phyloP scores from a whole-genome alignment of 1,140 invertebrate species.

The Babylonia areolata region DNA sequence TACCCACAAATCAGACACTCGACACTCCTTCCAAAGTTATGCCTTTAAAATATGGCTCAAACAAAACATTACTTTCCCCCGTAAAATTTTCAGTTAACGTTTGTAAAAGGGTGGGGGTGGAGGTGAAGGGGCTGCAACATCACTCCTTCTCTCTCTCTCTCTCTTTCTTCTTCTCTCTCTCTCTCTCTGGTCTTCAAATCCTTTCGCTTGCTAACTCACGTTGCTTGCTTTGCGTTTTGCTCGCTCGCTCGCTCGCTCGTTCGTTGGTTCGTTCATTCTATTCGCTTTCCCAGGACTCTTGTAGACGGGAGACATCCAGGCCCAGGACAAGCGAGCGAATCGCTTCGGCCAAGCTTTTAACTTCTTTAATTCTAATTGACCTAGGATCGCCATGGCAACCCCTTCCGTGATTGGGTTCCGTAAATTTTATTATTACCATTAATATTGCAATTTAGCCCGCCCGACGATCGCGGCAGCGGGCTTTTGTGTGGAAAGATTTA shows the following conservation, averaged over 20 bases:
- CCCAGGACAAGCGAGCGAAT: no score
- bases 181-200: neutral
- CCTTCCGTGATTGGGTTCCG: slow-evolving; percentile 42
- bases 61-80: slow-evolving; percentile 33
- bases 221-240: no score
- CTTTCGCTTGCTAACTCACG: no score
- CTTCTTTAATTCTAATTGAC: slow-evolving; percentile 44
- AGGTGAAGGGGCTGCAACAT: no score
- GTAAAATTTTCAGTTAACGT: slow-evolving; percentile 33
- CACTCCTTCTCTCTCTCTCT: neutral
- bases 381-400: slow-evolving; percentile 36
- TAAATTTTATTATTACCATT: slow-evolving; percentile 45
- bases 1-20: slow-evolving; percentile 26
- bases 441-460: slow-evolving; percentile 42
- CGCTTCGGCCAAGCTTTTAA: slow-evolving; percentile 38
- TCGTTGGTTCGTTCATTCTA: no score
- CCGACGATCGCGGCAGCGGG: slow-evolving; percentile 10
- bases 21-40: slow-evolving; percentile 27
- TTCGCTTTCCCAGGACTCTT: no score
- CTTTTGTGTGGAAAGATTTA: slow-evolving; percentile 39
- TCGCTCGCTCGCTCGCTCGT: no score
- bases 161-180: neutral
- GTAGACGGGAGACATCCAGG: no score
- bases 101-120: no score
- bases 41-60: slow-evolving; percentile 30